phyloP scores from a whole-genome alignment of 2,113 vertebrate species.

The Polypterus senegalus region DNA sequence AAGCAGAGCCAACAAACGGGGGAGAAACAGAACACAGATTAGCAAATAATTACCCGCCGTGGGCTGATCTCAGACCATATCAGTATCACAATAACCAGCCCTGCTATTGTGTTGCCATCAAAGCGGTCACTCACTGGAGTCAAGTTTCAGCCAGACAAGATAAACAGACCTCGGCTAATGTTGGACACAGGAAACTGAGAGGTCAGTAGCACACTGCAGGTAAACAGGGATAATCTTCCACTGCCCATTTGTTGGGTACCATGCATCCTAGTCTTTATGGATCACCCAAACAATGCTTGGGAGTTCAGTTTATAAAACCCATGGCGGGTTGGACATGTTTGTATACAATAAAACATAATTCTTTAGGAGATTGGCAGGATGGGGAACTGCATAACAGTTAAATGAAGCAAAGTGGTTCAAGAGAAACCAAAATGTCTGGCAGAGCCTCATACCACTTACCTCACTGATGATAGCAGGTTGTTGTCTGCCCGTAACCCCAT shows the following conservation, averaged over 20 bases:
- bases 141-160: constrained; percentile 7
- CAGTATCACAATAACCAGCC: constrained; percentile 12
- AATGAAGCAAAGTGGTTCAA: too few relatives aligned
- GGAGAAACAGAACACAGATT: not conserved
- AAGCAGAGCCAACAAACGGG: not conserved
- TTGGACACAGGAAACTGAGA: constrained; percentile 7
- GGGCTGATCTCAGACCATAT: constrained; percentile 4
- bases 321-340: too few relatives aligned
- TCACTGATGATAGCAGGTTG: too few relatives aligned
- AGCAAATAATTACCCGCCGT: constrained; percentile 8
- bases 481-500: too few relatives aligned
- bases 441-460: too few relatives aligned
- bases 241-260: not conserved
- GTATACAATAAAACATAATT: too few relatives aligned
- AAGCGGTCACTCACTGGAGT: not conserved
- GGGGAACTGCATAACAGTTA: too few relatives aligned
- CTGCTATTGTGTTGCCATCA: constrained; percentile 13
- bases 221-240: constrained; percentile 9
- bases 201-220: not conserved
- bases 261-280: too few relatives aligned
- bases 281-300: too few relatives aligned
- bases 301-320: too few relatives aligned
- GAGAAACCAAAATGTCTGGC: too few relatives aligned
- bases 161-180: constrained; percentile 8
- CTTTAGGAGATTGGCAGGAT: too few relatives aligned